These are phyloP conservation scores for Rhea pennata DNA, from an alignment of 2,113 vertebrate genomes.

Conservation along the genomic window DNA sequence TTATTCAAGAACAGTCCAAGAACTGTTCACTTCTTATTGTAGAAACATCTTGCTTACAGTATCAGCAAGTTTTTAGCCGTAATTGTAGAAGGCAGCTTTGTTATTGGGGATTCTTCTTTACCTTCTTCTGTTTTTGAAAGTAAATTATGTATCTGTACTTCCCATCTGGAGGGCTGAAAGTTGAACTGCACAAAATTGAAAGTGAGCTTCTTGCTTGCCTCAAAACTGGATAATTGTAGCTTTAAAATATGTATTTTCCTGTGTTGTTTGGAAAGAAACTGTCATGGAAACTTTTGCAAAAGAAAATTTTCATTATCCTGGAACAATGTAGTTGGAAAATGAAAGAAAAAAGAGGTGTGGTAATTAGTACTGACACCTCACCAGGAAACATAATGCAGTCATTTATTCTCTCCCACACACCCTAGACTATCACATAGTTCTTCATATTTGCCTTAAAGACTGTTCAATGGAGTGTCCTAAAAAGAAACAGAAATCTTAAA, in stretches of 20 bases:
- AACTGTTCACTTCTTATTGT: accelerated
- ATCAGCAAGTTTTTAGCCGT: background rate
- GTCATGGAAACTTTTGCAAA: background rate
- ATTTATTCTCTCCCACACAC: background rate
- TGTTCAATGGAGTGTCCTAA: background rate
- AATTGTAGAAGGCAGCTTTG: background rate
- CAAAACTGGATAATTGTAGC: background rate
- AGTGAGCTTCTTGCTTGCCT: background rate
- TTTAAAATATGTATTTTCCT: background rate
- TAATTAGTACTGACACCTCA: background rate
- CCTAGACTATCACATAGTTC: background rate
- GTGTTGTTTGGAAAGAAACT: background rate
- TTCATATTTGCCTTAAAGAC: background rate
- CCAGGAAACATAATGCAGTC: background rate
- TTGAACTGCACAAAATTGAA: background rate
- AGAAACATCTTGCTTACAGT: too few species aligned
- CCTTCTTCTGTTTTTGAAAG: background rate
- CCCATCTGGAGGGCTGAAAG: background rate
- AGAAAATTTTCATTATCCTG: background rate
- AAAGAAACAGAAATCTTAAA: background rate
- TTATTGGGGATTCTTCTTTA: background rate
- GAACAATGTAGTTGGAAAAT: background rate
- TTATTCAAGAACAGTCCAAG: background rate
- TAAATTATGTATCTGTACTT: background rate
- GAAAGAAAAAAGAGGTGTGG: background rate